Evolutionary conservation across 2,797 vertebrate species (phyloP), one percentile per base, ranked within the genome.

Genomic region (Squalus acanthias): DNA sequence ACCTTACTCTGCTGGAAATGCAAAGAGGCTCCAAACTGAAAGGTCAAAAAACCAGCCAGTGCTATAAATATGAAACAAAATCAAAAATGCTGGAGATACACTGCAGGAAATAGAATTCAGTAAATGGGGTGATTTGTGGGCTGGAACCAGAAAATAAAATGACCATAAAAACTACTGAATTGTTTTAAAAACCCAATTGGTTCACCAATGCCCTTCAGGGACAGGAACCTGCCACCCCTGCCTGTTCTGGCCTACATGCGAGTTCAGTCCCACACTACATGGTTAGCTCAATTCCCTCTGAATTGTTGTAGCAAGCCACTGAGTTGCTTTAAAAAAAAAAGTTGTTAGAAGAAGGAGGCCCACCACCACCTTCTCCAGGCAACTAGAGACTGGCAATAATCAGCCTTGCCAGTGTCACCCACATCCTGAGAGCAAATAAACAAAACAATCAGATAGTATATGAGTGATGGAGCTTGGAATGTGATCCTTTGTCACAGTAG

Each of bases 381-480:
- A 39, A 39, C n/a, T 50, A 17, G 50, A n/a, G 13, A 63, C 4
- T 65, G 9, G 17, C 15, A 15, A 46, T 22, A 67, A 69, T 29
- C 65, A 92, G 60, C 33, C 15, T 65, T 92, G 33, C 15, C 33
- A 65, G 33, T 39, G 29, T 92, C 65, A 92, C 89, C 29, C 13
- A 65, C 33, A 92, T 20, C 89, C 60, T 92, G 89, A 92, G 60
- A 65, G 33, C 89, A 92, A 92, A 39, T 92, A 65, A 39, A n/a
- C 60, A n/a, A 39, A 39, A 89, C 39, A 15, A 39, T 20, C 6
- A 46, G 65, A 39, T 2, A 22, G 7, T n/a, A 39, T 67, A 67
- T 0, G 1, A 50, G 15, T 85, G 39, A 24, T 12, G 6, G n/a
- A 93, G 91, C 20, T 79, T 1, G n/a, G 22, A 15, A 33, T 79